phyloP scores from a whole-genome alignment of 2,113 vertebrate species.

The Cricetomys ansorgei region DNA sequence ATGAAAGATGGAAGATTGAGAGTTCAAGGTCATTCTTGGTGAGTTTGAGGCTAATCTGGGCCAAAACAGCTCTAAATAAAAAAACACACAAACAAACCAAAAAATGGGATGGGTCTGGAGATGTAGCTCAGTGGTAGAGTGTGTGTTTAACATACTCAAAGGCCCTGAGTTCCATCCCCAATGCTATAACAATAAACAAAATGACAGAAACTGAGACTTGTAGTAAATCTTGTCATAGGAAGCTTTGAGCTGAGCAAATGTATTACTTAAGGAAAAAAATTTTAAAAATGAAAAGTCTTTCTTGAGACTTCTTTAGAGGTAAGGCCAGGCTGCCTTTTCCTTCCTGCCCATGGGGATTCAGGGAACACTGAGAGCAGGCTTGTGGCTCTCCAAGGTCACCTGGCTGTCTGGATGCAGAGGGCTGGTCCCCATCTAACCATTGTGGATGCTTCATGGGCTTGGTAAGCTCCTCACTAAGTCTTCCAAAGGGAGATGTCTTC shows the following conservation, averaged over 20 bases:
- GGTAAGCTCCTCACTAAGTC: neutral
- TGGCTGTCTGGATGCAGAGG: neutral
- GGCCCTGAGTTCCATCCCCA: neutral
- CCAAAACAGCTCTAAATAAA: neutral
- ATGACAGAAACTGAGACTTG: neutral
- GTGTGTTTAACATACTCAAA: neutral
- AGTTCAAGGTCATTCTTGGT: neutral
- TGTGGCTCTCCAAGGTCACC: neutral
- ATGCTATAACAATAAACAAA: neutral
- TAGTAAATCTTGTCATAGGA: neutral
- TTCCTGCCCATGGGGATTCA: neutral
- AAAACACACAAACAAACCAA: neutral
- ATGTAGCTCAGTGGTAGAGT: neutral
- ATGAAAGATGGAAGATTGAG: neutral
- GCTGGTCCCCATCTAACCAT: rapidly evolving
- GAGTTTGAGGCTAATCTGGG: neutral
- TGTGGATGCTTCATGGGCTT: neutral
- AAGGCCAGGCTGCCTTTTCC: neutral
- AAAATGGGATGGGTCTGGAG: neutral
- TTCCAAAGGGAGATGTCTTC: neutral
- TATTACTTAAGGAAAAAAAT: neutral
- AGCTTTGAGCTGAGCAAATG: neutral
- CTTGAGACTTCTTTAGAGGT: neutral
- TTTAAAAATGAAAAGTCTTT: neutral
- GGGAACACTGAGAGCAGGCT: neutral